Percentiles rank a stretch among this genome's conserved stretches.
These are phyloP conservation scores for Tiliacea citrago DNA, from an alignment of 2,888 invertebrate species.

Conservation along the genomic window DNA sequence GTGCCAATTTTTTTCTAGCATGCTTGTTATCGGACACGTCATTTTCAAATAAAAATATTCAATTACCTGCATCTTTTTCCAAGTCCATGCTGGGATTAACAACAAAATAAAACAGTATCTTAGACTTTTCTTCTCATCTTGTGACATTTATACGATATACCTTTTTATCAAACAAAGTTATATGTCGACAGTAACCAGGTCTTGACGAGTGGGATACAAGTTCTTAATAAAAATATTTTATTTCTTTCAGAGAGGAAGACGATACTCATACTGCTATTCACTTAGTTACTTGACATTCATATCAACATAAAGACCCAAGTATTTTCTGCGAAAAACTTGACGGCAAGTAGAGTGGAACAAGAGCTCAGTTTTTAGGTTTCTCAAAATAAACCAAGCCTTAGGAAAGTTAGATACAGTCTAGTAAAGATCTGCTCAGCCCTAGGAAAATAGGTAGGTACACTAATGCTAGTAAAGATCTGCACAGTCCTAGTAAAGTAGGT, in stretches of 20 bases:
- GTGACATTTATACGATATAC: not conserved
- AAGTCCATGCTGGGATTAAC: not conserved
- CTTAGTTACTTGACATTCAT: slow-evolving; percentile 27
- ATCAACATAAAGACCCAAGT: not conserved
- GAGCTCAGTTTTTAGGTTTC: not conserved
- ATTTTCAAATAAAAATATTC: not conserved
- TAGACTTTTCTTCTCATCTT: not conserved
- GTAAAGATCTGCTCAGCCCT: slow-evolving; percentile 5
- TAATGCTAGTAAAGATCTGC: slow-evolving; percentile 6
- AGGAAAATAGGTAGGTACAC: not conserved
- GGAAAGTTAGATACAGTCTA: not conserved
- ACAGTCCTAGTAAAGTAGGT: not conserved
- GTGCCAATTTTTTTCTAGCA: not conserved
- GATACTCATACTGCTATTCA: slow-evolving; percentile 13
- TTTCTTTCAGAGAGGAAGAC: slow-evolving; percentile 8
- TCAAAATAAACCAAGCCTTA: slow-evolving; percentile 4
- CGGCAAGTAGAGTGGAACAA: not conserved
- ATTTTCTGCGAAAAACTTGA: slow-evolving; percentile 15
- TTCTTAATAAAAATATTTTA: not conserved
- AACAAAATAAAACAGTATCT: not conserved
- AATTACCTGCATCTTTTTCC: not conserved
- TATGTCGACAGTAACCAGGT: not conserved
- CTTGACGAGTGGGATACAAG: not conserved
- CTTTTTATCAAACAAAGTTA: not conserved
- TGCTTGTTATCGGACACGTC: not conserved